Conservation (phyloP, 2,888 invertebrate genomes). For the Melanchra persicariae region DNA sequence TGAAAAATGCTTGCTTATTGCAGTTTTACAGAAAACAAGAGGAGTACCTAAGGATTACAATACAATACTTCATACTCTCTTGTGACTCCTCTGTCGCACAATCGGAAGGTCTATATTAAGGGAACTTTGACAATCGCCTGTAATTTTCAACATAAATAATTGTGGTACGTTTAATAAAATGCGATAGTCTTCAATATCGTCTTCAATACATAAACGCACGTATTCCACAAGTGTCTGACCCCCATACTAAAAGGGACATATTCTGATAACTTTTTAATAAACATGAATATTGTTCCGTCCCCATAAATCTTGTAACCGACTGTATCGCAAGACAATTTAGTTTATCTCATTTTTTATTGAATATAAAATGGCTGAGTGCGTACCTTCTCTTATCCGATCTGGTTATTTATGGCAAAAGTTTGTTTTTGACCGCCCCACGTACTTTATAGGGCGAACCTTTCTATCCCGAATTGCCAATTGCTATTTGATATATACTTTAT, state of each 20-base stretch:
- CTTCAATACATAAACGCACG: conserved; percentile 14
- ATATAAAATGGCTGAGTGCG: conserved; percentile 88
- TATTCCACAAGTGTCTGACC: conserved; percentile 64
- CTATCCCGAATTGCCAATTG: conserved; percentile 89
- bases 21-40: too few species aligned
- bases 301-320: conserved; percentile 80
- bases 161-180: conserved; percentile 5
- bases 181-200: conserved; percentile 27
- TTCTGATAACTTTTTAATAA: conserved; percentile 68
- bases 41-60: too few species aligned
- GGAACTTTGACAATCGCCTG: neutral
- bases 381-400: conserved; percentile 89
- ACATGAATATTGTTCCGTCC: conserved; percentile 69
- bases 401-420: conserved; percentile 90
- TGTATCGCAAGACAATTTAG: conserved; percentile 85
- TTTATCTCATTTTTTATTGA: conserved; percentile 89
- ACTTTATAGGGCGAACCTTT: conserved; percentile 89
- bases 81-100: neutral
- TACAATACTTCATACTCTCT: neutral
- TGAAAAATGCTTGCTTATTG: too few species aligned
- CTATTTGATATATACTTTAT: conserved; percentile 89
- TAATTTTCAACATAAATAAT: neutral
- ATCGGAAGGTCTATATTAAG: neutral
- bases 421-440: conserved; percentile 91
- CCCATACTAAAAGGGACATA: conserved; percentile 59